phyloP scores from a whole-genome alignment of 1,140 invertebrate genomes.

The Rhyacophila brunnea region DNA sequence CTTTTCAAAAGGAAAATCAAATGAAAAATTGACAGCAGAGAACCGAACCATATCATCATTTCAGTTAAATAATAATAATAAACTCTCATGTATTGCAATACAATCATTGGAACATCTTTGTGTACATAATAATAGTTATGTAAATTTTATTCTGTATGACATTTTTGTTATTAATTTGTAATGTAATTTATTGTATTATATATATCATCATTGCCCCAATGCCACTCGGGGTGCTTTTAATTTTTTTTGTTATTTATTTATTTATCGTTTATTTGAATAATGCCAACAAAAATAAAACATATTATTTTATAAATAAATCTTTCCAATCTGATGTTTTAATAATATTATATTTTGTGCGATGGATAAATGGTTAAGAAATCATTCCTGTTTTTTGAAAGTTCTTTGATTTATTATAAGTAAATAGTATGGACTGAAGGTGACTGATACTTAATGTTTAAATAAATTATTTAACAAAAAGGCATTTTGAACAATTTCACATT shows the following conservation, averaged over 20 bases:
- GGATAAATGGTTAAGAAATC: too few relatives aligned
- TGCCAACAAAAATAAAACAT: conserved; percentile 27
- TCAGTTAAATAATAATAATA: conserved; percentile 12
- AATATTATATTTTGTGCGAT: background rate
- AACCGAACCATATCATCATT: conserved; percentile 8
- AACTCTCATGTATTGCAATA: conserved; percentile 6
- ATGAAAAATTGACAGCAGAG: background rate
- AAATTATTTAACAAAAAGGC: too few relatives aligned
- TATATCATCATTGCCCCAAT: conserved; percentile 3
- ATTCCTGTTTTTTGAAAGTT: too few relatives aligned
- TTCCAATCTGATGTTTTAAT: conserved; percentile 21
- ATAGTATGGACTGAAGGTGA: too few relatives aligned
- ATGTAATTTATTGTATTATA: conserved; percentile 29
- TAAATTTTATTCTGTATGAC: conserved; percentile 25
- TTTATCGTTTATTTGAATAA: conserved; percentile 21
- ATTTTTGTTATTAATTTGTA: conserved; percentile 27
- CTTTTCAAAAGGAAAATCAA: background rate
- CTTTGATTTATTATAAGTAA: too few relatives aligned
- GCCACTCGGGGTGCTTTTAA: conserved; percentile 10
- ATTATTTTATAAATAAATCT: conserved; percentile 29
- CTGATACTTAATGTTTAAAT: too few relatives aligned
- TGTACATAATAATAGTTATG: conserved; percentile 26
- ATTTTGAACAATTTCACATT: too few relatives aligned
- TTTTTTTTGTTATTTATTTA: conserved; percentile 19
- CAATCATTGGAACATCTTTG: conserved; percentile 20